These are phyloP conservation scores for Drosophila cyrtoloma DNA, from an alignment of 2,888 invertebrate species.

Conservation along the genomic window DNA sequence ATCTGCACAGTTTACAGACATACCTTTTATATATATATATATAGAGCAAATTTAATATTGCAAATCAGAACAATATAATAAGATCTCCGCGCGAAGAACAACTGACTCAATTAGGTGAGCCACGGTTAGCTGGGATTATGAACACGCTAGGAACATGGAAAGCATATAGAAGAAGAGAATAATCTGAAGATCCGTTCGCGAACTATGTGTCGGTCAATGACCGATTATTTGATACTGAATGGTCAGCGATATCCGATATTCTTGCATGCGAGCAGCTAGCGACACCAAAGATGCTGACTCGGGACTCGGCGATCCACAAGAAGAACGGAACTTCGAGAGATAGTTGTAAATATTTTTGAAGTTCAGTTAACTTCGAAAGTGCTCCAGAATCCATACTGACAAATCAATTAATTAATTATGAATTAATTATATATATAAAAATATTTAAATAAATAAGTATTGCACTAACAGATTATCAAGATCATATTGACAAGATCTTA, in stretches of 20 bases:
- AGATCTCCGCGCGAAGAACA: not conserved
- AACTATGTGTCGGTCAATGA: not conserved
- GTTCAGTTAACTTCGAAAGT: not conserved
- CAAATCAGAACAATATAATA: not conserved
- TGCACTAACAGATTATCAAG: not conserved
- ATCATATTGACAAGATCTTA: not conserved
- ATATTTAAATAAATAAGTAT: not conserved
- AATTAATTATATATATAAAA: not conserved
- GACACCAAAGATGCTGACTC: not conserved
- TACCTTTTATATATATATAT: not conserved
- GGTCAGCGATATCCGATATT: not conserved
- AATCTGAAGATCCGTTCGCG: not conserved
- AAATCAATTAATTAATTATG: not conserved
- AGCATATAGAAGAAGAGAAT: not conserved
- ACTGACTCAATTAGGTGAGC: not conserved
- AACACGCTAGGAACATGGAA: not conserved
- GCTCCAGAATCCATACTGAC: not conserved
- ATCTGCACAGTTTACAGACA: not conserved
- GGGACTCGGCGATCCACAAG: not conserved
- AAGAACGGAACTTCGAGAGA: not conserved
- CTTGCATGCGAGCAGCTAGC: not conserved
- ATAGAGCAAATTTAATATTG: not conserved
- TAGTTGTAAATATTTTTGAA: not conserved
- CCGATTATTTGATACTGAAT: not conserved
- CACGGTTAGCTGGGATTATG: not conserved